Evolutionary conservation across 92 coral and sea anemone genomes (phyloP), one percentile per base, ranked within the genome.

Genomic region (Anthopleura xanthogrammica): DNA sequence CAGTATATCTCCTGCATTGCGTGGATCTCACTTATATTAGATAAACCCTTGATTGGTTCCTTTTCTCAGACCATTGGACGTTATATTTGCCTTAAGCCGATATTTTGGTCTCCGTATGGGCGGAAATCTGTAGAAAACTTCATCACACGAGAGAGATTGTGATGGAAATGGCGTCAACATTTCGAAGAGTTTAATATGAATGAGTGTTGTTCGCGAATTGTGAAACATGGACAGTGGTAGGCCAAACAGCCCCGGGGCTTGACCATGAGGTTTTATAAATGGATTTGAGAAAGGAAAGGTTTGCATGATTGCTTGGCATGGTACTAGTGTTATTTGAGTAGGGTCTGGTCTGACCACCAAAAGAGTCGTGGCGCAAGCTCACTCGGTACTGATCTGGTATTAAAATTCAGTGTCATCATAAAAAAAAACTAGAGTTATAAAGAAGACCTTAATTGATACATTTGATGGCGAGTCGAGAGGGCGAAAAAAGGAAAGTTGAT

Each of bases 131-230:
- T 4, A 29, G 16, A 68, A 2, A 36, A 68, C 29, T 9, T 8
- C 9, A 9, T 29, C 29, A 62, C 2, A 5, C 12, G 42, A 29
- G 36, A 12, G 41, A 23, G 5, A 14, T 16, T 3, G 16, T 68
- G 20, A 68, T 68, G 42, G 41, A n/a, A 68, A 23, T 68, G 74
- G 74, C 74, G 74, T 68, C 74, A 36, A 68, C 74, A 68, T 2
- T 23, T 23, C 58, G 58, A 54, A 12, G 58, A 46, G 24, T 6
- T 19, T 22, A 29, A 29, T 29, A 62, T 19, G 70, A 62, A 62
- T 62, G 9, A 19, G 17, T 11, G 12, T 19, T 62, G 29, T 62
- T 62, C 70, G 70, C 70, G 70, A 62, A 3, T 19, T 62, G 70
- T 7, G 70, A 68, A 29, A 68, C 36, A 68, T 19, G 74, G 17